Percentiles rank a stretch among this genome's conserved stretches.
Evolutionary conservation across 2,797 vertebrate species (phyloP).

Genomic region (Sparus aurata): DNA sequence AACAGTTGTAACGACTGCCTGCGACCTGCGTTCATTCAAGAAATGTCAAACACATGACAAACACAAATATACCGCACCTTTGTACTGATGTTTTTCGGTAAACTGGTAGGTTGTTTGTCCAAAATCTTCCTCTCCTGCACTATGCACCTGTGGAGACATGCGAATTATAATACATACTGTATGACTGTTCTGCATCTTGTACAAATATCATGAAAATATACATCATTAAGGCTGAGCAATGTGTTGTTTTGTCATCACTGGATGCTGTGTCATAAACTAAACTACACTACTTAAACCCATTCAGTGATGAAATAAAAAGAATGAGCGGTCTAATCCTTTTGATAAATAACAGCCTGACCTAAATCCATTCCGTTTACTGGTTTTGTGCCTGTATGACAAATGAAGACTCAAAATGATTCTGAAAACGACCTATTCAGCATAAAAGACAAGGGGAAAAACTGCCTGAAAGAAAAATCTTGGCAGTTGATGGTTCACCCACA

Average conservation of each 20-base stretch:
- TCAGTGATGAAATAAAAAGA: not conserved
- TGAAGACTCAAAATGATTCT: not conserved
- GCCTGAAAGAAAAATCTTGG: too few species aligned
- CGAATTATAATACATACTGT: not conserved
- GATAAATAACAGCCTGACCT: not conserved
- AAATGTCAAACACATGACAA: not conserved
- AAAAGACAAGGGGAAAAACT: not conserved
- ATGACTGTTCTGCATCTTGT: not conserved
- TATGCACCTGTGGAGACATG: conserved; percentile 77
- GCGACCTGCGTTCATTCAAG: not conserved
- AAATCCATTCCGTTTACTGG: not conserved
- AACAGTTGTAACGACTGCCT: not conserved
- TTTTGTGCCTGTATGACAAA: not conserved
- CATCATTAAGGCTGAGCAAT: not conserved
- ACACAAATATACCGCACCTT: conserved; percentile 68
- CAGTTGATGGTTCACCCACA: too few species aligned
- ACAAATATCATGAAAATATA: not conserved
- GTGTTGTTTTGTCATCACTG: not conserved
- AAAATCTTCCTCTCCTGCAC: conserved; percentile 84
- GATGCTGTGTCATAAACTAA: not conserved
- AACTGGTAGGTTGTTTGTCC: conserved; percentile 51
- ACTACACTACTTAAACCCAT: not conserved
- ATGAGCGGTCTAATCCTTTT: not conserved
- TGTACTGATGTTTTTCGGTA: conserved; percentile 58
- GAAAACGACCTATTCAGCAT: not conserved